Evolutionary conservation across 2,797 vertebrate species (phyloP).

Genomic region (Cossypha caffra): DNA sequence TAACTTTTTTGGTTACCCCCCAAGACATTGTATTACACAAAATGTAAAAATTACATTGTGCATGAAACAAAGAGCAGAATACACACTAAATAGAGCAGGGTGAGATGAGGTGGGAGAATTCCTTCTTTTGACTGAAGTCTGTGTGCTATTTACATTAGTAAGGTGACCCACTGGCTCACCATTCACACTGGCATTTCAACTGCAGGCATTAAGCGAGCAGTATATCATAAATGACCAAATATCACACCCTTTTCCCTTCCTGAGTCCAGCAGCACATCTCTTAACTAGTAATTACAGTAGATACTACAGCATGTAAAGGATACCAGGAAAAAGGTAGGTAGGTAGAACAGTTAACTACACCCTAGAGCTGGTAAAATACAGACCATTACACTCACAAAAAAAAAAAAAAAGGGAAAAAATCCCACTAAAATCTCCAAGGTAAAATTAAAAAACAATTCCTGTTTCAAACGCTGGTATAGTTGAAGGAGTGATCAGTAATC

Average conservation of each 20-base stretch:
- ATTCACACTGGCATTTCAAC: not conserved
- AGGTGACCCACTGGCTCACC: not conserved
- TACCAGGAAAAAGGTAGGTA: not conserved
- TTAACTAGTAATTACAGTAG: not conserved
- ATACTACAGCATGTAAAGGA: not conserved
- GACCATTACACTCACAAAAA: not conserved
- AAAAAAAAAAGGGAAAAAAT: no score
- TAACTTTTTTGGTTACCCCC: conserved; percentile 54
- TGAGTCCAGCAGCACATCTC: not conserved
- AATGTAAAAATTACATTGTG: not conserved
- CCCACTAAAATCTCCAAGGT: not conserved
- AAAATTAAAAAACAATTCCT: not conserved
- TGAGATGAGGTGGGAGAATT: not conserved
- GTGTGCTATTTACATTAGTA: not conserved
- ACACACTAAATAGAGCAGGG: not conserved
- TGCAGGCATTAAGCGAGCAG: not conserved
- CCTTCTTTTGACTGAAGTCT: not conserved
- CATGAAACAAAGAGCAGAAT: not conserved
- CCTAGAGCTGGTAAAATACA: not conserved
- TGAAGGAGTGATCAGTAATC: not conserved
- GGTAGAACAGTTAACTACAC: not conserved
- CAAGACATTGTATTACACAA: not conserved
- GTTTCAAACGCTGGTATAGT: not conserved
- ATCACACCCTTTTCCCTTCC: not conserved
- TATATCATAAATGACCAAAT: not conserved